Base-by-base conservation (phyloP, 2,888 invertebrate genomes). In the Loripinus fragilis region DNA sequence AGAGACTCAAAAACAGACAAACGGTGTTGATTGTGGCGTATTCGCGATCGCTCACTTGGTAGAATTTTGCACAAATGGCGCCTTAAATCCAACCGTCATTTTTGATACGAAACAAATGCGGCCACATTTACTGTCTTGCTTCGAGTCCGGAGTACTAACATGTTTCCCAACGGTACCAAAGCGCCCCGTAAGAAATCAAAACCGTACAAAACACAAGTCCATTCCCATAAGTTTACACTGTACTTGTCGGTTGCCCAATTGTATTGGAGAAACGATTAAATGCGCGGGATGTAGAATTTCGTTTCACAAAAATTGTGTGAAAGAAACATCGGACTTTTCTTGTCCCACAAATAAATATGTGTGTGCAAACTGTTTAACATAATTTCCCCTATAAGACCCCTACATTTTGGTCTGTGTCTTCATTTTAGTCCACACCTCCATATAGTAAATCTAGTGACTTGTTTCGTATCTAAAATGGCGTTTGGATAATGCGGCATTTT, bases 1-100 rank as follows among this genome's bases (percentile, higher is more conserved):
- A 23, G 50, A 45, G 7, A 48, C 65, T 3, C 65, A 45, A 17
- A 73, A 73, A 66, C 73, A 73, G 23, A 48, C 41, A 2, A 65
- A 65, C n/a, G 42, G 50, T 33, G 12, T 66, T 38, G 66, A 73
- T 33, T 73, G 73, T 66, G 73, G 66, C 23, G 17, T 73, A 2
- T 66, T 64, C 50, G 73, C 73, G 2, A 73, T 73, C 35, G 73
- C 48, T n/a, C 45, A 60, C 66, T 33, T 60, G 5, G n/a, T 8
- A 10, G 33, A 60, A 33, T 60, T 60, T 33, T 60, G 60, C n/a
- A 17, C n/a, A 33, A 33, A 10, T 5, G 60, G 60, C 10, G 33
- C 5, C 20, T 33, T 60, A 33, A 60, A 60, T 20, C 60, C 60
- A 15, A 20, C 7, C 20, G 20, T 60, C 33, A 17, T 15, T 33